Evolutionary conservation across 2,113 vertebrate species (phyloP).

Genomic region (Megaceryle maxima): DNA sequence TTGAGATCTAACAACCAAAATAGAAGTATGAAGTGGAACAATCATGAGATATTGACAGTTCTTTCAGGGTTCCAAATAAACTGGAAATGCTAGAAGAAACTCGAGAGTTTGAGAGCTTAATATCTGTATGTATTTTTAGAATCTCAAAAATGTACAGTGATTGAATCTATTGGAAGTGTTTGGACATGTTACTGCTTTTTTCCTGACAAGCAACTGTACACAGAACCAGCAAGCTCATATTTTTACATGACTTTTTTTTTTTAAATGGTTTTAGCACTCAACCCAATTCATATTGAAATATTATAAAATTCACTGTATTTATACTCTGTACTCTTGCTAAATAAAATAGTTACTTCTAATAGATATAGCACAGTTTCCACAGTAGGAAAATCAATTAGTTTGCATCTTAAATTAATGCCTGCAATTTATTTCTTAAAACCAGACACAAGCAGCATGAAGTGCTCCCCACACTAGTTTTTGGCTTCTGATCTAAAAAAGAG

Average conservation of each 20-base stretch:
- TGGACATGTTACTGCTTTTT: neutral
- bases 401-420: neutral
- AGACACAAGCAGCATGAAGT: neutral
- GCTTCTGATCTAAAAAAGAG: neutral
- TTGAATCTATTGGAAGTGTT: neutral
- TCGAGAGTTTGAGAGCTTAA: neutral
- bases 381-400: neutral
- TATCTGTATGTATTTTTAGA: neutral
- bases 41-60: neutral
- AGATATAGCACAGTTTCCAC: neutral
- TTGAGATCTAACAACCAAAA: constrained; percentile 82
- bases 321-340: neutral
- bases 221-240: neutral
- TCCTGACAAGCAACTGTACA: neutral
- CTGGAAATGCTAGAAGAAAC: neutral
- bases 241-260: neutral
- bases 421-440: neutral
- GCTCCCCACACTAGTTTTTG: neutral
- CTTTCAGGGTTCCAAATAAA: neutral
- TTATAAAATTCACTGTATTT: neutral
- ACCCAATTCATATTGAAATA: neutral
- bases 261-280: neutral
- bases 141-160: neutral
- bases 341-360: neutral
- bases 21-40: neutral